These are phyloP conservation scores for Halesus radiatus DNA, from an alignment of 1,140 invertebrate species.

Conservation along the genomic window DNA sequence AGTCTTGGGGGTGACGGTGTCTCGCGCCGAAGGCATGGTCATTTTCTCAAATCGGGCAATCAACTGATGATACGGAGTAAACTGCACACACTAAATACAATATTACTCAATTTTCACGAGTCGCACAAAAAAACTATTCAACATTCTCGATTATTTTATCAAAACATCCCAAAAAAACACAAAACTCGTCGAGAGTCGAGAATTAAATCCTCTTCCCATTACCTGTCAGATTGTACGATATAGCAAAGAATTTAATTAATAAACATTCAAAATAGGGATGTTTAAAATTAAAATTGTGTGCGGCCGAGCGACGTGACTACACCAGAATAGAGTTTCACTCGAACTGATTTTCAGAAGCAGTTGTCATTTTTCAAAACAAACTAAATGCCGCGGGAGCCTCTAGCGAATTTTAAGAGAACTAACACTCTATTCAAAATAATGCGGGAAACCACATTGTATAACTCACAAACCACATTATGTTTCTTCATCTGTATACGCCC, in stretches of 20 bases:
- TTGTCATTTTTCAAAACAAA: slow-evolving; percentile 44
- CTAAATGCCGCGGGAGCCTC: not conserved
- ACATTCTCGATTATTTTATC: slow-evolving; percentile 8
- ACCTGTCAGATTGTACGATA: not conserved
- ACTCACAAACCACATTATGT: no score
- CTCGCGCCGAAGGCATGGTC: slow-evolving; percentile 39
- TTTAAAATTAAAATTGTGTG: slow-evolving; percentile 2
- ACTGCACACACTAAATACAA: slow-evolving; percentile 24
- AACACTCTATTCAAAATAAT: not conserved
- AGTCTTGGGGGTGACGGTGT: slow-evolving; percentile 15
- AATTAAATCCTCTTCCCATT: slow-evolving; percentile 16
- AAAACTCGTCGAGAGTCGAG: not conserved
- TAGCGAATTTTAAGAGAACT: slow-evolving; percentile 12
- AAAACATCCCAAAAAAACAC: slow-evolving; percentile 21
- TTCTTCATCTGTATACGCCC: no score
- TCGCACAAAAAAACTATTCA: slow-evolving; percentile 13
- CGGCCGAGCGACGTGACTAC: not conserved
- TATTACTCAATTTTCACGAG: slow-evolving; percentile 31
- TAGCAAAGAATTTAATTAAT: slow-evolving; percentile 23
- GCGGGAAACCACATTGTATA: not conserved
- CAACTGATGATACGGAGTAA: not conserved
- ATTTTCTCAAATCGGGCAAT: slow-evolving; percentile 21
- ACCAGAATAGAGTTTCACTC: not conserved
- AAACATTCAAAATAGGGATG: slow-evolving; percentile 34
- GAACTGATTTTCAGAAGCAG: slow-evolving; percentile 11